These are phyloP conservation scores for Tupiocoris notatus DNA, from an alignment of 2,888 invertebrate genomes.

Conservation along the genomic window DNA sequence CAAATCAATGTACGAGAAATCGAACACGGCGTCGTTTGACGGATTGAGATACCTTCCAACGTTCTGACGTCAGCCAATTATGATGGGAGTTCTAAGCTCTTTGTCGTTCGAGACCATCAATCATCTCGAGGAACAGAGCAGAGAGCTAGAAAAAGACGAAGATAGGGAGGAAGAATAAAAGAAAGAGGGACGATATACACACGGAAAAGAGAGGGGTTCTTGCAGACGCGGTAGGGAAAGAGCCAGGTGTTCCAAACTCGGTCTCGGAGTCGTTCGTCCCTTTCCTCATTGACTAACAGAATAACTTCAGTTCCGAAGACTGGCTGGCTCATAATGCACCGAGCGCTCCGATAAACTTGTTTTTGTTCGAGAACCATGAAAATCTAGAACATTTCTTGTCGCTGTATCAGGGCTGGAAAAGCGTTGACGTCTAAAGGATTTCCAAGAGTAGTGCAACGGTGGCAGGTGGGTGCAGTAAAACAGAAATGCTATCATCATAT, in stretches of 20 bases:
- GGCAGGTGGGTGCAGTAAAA: too few species aligned
- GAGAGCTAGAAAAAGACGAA: background rate
- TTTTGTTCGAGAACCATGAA: background rate
- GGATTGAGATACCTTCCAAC: constrained; percentile 32
- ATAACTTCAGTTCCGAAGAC: background rate
- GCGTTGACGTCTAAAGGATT: too few species aligned
- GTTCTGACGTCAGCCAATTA: constrained; percentile 40
- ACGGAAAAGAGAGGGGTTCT: background rate
- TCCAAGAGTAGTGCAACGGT: too few species aligned
- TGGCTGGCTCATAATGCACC: background rate
- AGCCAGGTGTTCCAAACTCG: constrained; percentile 6
- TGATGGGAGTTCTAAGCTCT: constrained; percentile 31
- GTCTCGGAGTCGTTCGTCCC: background rate
- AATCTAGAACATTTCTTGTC: too few species aligned
- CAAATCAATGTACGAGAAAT: constrained; percentile 10
- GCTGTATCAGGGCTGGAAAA: too few species aligned
- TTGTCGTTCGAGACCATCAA: constrained; percentile 39
- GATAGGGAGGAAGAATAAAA: background rate
- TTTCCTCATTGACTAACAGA: constrained; percentile 34
- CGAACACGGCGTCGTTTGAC: constrained; percentile 19
- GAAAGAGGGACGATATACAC: background rate
- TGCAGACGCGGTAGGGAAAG: background rate
- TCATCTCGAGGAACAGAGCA: background rate
- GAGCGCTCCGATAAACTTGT: background rate
- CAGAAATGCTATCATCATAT: too few species aligned